Evolutionary conservation across 1,140 invertebrate genomes (phyloP).

Genomic region (Parasteatoda tepidariorum): DNA sequence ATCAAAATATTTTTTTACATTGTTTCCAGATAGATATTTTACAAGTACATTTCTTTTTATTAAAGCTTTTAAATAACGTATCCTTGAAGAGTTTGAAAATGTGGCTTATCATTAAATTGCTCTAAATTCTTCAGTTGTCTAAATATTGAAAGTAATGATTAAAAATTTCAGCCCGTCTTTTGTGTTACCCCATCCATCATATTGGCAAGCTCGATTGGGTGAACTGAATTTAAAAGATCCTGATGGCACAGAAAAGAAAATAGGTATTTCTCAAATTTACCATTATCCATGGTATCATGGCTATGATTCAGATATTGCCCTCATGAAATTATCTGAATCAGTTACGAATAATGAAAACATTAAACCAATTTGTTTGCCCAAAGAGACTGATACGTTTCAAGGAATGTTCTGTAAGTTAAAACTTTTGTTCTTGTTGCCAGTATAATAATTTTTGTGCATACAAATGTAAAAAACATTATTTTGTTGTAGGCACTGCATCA

Average conservation of each 20-base stretch:
- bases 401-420: conserved; percentile 71
- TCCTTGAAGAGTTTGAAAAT: no score
- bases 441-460: not conserved
- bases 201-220: conserved; percentile 76
- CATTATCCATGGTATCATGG: conserved; percentile 65
- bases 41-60: no score
- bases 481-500: conserved; percentile 74
- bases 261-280: conserved; percentile 71
- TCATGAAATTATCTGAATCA: conserved; percentile 84
- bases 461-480: conserved; percentile 64
- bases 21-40: no score
- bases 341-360: conserved; percentile 68
- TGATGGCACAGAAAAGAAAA: conserved; percentile 79
- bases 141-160: no score
- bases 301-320: conserved; percentile 71
- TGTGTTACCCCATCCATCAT: conserved; percentile 75
- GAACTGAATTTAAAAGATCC: conserved; percentile 81
- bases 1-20: no score
- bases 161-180: conserved; percentile 77
- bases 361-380: conserved; percentile 68
- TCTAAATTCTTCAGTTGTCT: no score
- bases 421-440: not conserved
- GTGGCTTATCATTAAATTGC: no score
- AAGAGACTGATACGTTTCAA: conserved; percentile 67
- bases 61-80: no score